Percentiles rank a stretch among this genome's conserved stretches.
phyloP scores from a whole-genome alignment of 2,797 vertebrate species.

The Alosa sapidissima region DNA sequence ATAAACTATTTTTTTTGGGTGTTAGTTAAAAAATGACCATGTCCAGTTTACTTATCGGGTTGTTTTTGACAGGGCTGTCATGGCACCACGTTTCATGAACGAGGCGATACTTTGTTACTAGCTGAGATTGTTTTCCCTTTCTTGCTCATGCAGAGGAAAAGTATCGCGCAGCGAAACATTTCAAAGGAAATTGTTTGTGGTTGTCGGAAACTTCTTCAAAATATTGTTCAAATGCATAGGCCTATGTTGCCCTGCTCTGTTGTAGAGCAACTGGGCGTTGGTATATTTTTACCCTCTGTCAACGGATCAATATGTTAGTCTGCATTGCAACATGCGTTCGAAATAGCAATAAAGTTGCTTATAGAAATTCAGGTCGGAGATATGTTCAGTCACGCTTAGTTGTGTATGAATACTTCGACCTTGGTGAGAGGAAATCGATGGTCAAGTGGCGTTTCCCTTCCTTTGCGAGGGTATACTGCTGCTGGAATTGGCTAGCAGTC shows the following conservation, averaged over 20 bases:
- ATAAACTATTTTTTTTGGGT: background rate
- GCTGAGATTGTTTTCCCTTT: background rate
- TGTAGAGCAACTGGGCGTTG: slow-evolving; percentile 13
- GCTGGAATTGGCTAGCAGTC: background rate
- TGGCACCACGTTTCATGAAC: background rate
- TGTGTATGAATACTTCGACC: slow-evolving; percentile 12
- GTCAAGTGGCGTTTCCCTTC: slow-evolving; percentile 17
- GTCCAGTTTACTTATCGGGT: background rate
- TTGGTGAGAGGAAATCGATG: slow-evolving; percentile 20
- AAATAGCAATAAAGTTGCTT: background rate
- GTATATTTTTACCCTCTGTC: background rate
- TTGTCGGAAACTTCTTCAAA: background rate
- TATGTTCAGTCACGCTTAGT: slow-evolving; percentile 1
- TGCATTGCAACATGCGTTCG: background rate
- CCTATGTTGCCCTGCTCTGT: background rate
- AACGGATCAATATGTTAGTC: background rate
- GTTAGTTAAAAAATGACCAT: background rate
- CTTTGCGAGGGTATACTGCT: slow-evolving; percentile 10
- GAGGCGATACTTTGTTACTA: background rate
- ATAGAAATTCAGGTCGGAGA: background rate
- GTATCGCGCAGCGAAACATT: background rate
- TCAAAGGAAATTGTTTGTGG: background rate
- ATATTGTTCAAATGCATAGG: slow-evolving; percentile 3
- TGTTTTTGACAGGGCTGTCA: slow-evolving; percentile 34
- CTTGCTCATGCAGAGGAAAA: background rate